Evolutionary conservation across 2,797 vertebrate species (phyloP), one percentile per base, ranked within the genome.

Genomic region (Malacoctenus gilli): DNA sequence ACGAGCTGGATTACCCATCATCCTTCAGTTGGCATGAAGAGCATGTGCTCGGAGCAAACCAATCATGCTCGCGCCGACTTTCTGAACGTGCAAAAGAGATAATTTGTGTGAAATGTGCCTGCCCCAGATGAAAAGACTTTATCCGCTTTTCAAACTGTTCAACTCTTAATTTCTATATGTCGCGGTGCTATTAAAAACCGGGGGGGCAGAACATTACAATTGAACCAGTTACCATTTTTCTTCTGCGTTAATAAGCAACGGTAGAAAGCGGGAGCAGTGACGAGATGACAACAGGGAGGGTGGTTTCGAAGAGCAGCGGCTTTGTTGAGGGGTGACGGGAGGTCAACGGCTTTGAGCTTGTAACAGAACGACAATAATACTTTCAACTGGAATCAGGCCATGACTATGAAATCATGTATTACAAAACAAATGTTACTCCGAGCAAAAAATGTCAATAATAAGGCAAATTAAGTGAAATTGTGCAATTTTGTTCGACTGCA

Each of bases 101-200:
- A 86, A 89, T 87, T 72, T 79, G 79, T 83, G 84, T 86, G 85
- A 87, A 87, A 89, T 84, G 53, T 72, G 77, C 75, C 75, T 76
- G 70, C 71, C 72, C 70, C 43, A 73, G 50, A 82, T 77, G 67
- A 86, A 86, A 87, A 83, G 70, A 76, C 74, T 63, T 63, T 28
- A 75, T 84, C 57, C 49, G 59, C 70, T 65, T 71, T 74, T 66
- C 55, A 61, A 70, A 77, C 56, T 77, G 63, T 84, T 85, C 65
- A 73, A 79, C 68, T 84, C 72, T 57, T 80, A 59, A 82, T 83
- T 83, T 84, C 66, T 73, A 68, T 69, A 66, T 40, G 62, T 79
- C 3, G 44, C 20, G 8, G 47, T 64, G 56, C 69, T 61, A 80
- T 83, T 77, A 62, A 68, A 84, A 72, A 55, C 18, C 10, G 16